Percentiles rank a stretch among this genome's conserved stretches.
These are phyloP conservation scores for Ctenochaetus hawaiiensis DNA, from an alignment of 2,797 vertebrate species.

Conservation along the genomic window DNA sequence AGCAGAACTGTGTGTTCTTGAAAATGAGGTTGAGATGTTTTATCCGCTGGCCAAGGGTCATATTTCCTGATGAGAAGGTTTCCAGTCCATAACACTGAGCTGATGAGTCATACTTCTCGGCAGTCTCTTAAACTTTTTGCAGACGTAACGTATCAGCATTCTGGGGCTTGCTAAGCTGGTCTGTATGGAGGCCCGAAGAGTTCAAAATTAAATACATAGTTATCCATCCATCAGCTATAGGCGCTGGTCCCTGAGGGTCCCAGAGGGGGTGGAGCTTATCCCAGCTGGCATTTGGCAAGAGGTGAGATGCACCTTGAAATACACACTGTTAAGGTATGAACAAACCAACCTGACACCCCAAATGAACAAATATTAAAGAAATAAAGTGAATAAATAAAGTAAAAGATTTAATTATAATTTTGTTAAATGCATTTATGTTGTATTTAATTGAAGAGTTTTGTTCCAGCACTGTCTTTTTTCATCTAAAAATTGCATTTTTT, in stretches of 20 bases:
- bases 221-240: neutral
- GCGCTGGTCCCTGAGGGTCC: neutral
- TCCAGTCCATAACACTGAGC: conserved; percentile 48
- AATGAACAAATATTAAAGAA: no score
- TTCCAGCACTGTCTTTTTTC: no score
- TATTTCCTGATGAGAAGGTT: conserved; percentile 56
- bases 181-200: neutral
- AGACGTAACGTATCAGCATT: neutral
- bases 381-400: no score
- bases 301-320: neutral
- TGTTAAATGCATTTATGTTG: no score
- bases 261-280: neutral
- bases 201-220: neutral
- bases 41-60: conserved; percentile 24
- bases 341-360: no score
- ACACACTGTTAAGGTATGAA: no score
- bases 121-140: conserved; percentile 20
- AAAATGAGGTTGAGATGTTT: conserved; percentile 24
- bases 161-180: neutral
- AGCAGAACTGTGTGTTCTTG: conserved; percentile 31
- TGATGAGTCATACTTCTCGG: conserved; percentile 63
- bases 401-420: no score
- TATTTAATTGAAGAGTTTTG: no score
- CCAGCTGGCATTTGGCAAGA: neutral
- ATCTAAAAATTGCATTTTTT: no score